These are phyloP conservation scores for Oopsacas minuta DNA, from an alignment of 37 sponge, comb jelly and placozoan species.

Conservation along the genomic window DNA sequence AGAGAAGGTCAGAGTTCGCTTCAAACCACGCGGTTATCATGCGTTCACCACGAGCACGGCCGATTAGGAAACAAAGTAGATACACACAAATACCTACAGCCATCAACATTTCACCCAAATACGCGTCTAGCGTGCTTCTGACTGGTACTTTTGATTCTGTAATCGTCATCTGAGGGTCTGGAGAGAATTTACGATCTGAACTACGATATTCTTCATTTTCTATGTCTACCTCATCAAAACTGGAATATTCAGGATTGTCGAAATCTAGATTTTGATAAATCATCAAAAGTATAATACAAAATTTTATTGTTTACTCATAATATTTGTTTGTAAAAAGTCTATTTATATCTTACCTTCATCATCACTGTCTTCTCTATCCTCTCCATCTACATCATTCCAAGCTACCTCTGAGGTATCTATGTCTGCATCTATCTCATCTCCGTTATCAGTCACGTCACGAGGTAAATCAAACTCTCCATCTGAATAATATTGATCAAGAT, in stretches of 20 bases:
- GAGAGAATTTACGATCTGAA: not conserved
- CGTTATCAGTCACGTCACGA: not conserved
- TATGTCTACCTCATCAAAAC: not conserved
- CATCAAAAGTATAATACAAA: too few species aligned
- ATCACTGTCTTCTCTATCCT: not conserved
- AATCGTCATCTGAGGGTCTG: not conserved
- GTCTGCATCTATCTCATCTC: not conserved
- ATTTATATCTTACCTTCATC: slow-evolving; percentile 12
- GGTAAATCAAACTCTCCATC: not conserved
- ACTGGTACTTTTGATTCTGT: not conserved
- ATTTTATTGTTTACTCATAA: too few species aligned
- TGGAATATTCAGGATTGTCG: not conserved
- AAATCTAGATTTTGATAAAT: too few species aligned
- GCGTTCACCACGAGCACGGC: not conserved
- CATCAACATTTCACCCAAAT: not conserved
- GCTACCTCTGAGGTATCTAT: not conserved
- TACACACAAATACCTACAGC: not conserved
- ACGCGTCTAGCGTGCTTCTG: not conserved
- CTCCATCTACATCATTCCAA: not conserved
- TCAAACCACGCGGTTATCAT: slow-evolving; percentile 12
- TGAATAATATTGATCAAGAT: not conserved
- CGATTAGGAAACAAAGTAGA: slow-evolving; percentile 7
- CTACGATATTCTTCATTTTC: not conserved
- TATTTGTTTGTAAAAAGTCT: too few species aligned
- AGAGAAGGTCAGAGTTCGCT: not conserved